A percentile compares a stretch with the other conserved stretches of the same genome.
These are phyloP conservation scores for Aspidoscelis tigris DNA, from an alignment of 2,113 vertebrate species.

Conservation along the genomic window DNA sequence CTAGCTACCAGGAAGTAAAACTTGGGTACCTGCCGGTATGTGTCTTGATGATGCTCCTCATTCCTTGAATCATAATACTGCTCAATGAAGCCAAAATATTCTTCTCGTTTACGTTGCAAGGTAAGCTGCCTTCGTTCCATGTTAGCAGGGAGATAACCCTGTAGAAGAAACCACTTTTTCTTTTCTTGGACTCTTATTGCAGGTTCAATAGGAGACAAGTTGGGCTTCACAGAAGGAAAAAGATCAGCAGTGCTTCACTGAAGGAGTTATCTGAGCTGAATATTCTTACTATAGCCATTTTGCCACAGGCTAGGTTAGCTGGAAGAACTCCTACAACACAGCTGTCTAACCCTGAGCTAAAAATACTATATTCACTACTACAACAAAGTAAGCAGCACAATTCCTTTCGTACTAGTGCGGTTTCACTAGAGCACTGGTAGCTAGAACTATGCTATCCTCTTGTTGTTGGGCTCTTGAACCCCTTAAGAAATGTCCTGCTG, in stretches of 20 bases:
- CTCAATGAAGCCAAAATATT: conserved; percentile 98
- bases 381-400: neutral
- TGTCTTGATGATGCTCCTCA: conserved; percentile 95
- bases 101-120: conserved; percentile 90
- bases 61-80: conserved; percentile 99
- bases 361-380: too few relatives aligned
- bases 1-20: neutral
- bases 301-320: too few relatives aligned
- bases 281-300: too few relatives aligned
- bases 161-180: neutral
- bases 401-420: neutral
- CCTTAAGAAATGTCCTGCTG: too few relatives aligned
- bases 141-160: conserved; percentile 96
- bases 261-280: too few relatives aligned
- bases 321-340: too few relatives aligned
- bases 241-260: neutral
- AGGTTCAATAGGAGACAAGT: neutral
- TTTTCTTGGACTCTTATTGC: neutral
- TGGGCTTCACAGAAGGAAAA: neutral
- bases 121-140: conserved; percentile 91
- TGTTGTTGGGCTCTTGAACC: too few relatives aligned
- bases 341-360: too few relatives aligned
- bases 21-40: conserved; percentile 89
- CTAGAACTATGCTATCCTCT: too few relatives aligned
- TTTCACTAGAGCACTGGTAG: neutral